Percentiles rank a stretch among this genome's conserved stretches.
These are phyloP conservation scores for Alcis repandata DNA, from an alignment of 2,888 invertebrate genomes.

Conservation along the genomic window DNA sequence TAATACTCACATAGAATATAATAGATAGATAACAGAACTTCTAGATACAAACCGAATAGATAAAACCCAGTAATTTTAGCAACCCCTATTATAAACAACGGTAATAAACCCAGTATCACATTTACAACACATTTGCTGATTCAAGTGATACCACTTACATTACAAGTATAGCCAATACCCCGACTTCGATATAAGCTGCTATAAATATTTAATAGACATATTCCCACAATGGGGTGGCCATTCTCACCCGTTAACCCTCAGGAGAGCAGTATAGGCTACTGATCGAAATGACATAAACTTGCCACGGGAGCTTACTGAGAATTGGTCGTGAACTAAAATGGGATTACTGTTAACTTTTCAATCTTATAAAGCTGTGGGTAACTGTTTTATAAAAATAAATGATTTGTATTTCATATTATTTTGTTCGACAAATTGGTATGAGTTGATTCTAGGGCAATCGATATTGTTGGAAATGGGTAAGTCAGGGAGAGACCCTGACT, in stretches of 20 bases:
- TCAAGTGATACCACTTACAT: conserved; percentile 53
- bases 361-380: conserved; percentile 17
- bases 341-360: conserved; percentile 23
- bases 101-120: conserved; percentile 57
- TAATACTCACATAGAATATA: no score
- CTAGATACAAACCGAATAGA: background rate
- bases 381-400: no score
- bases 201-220: conserved; percentile 85
- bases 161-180: conserved; percentile 60
- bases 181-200: conserved; percentile 63
- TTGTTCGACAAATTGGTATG: no score
- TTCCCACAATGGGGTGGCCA: conserved; percentile 85
- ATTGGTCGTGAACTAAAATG: conserved; percentile 27
- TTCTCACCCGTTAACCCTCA: conserved; percentile 82
- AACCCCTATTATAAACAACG: conserved; percentile 33
- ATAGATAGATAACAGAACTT: no score
- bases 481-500: no score
- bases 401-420: no score
- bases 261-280: conserved; percentile 74
- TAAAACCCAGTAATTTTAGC: background rate
- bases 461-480: no score
- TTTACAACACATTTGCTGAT: conserved; percentile 51
- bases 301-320: conserved; percentile 36
- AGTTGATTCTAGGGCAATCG: no score
- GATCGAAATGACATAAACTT: conserved; percentile 74